phyloP scores from a whole-genome alignment of 1,140 invertebrate species.

The Antheraea mylitta region DNA sequence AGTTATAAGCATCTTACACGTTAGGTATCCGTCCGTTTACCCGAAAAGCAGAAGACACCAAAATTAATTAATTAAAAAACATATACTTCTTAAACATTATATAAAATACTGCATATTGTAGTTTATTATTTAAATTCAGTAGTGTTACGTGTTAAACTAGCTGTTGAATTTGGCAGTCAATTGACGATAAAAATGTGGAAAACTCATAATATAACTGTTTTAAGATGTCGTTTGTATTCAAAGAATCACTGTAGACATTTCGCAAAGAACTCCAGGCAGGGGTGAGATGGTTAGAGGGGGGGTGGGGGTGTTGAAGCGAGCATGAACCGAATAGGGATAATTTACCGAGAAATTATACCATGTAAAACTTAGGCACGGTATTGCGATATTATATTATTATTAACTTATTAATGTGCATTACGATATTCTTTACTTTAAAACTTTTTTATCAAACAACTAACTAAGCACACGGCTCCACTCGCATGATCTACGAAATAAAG shows the following conservation, averaged over 20 bases:
- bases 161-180: constrained; percentile 40
- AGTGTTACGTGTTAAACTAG: constrained; percentile 8
- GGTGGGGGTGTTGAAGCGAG: constrained; percentile 48
- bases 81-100: too few relatives aligned
- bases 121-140: neutral
- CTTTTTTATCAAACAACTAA: too few relatives aligned
- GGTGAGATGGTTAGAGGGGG: constrained; percentile 20
- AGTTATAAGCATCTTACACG: too few relatives aligned
- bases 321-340: constrained; percentile 56
- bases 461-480: too few relatives aligned
- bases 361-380: constrained; percentile 33
- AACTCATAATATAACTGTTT: constrained; percentile 64
- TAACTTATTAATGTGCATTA: neutral
- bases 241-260: constrained; percentile 78
- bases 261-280: constrained; percentile 57
- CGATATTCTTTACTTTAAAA: too few relatives aligned
- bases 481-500: too few relatives aligned
- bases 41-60: too few relatives aligned
- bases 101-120: too few relatives aligned
- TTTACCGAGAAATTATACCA: constrained; percentile 58
- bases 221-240: constrained; percentile 78
- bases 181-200: constrained; percentile 56
- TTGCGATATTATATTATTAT: constrained; percentile 21
- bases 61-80: too few relatives aligned
- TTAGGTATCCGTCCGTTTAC: too few relatives aligned